Percentiles rank a stretch among this genome's conserved stretches.
Evolutionary conservation across 2,797 vertebrate species (phyloP).

Genomic region (Arctocebus calabarensis): DNA sequence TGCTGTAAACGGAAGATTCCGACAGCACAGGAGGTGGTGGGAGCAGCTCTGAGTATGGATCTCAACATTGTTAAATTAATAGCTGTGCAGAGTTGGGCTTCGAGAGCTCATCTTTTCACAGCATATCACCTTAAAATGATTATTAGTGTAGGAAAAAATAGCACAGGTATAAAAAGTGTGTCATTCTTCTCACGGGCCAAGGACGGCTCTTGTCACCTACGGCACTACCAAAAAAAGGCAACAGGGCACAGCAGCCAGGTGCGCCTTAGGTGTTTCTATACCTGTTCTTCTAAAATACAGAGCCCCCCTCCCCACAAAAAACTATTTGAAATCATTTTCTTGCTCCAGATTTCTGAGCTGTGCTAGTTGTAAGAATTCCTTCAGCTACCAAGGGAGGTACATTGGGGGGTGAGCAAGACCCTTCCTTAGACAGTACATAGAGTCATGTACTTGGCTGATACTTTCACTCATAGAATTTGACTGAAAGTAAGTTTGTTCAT

Average conservation of each 20-base stretch:
- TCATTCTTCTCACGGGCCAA: not conserved
- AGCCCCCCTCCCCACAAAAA: not conserved
- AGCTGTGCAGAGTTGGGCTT: no score
- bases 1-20: fast-evolving
- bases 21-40: not conserved
- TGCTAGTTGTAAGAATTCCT: not conserved
- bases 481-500: not conserved
- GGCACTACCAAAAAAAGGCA: not conserved
- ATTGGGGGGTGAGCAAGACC: not conserved
- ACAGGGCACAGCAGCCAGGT: not conserved
- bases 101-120: not conserved
- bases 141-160: not conserved
- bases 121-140: not conserved
- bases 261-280: not conserved
- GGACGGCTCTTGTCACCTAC: not conserved
- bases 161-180: not conserved
- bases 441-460: not conserved
- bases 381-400: not conserved
- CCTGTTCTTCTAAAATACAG: not conserved
- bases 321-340: not conserved
- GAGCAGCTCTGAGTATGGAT: not conserved
- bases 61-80: not conserved
- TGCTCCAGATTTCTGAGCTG: not conserved
- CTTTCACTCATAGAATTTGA: constrained; percentile 27
- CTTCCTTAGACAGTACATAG: not conserved